Evolutionary conservation across 1,140 invertebrate genomes (phyloP), one percentile per base, ranked within the genome.

Genomic region (Drosophila parvula): DNA sequence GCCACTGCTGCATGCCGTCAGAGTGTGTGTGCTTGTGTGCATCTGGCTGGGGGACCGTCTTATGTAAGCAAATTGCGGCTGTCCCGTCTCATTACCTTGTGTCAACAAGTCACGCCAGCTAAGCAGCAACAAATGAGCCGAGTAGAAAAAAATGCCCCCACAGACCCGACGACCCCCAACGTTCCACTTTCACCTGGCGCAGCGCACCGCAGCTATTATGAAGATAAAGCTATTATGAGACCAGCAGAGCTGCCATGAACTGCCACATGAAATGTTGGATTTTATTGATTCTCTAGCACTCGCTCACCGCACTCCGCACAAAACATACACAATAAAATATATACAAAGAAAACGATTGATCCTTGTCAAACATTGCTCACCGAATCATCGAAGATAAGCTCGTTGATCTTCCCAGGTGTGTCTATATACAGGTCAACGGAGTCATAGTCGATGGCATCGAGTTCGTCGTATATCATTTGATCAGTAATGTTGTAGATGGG

Each of bases 11-110:
- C 64, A 61, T 50, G 45, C 50, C 9, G n/a, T 44, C n/a, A n/a
- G 18, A 10, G 22, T 51, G 48, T 27, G 10, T 65, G 12, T 47
- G 11, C 11, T 44, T 57, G 32, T 60, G 30, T 68, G 47, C 41
- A 53, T 22, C 50, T 45, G 55, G 40, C 34, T 55, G 14, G 67
- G n/a, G 47, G 11, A 53, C 55, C 74, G 57, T 80, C 81, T 88
- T 88, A 81, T 88, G 85, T 78, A 88, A 88, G 84, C 77, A 88
- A 82, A 80, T 88, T 83, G 84, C 64, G 58, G 84, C 65, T 74
- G 79, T 57, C 69, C 81, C 78, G 83, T 67, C 84, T 90, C 84
- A 89, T 89, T 89, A 89, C 85, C 80, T 84, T 89, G 81, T 90
- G 84, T 89, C 84, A 89, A 89, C 84, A 89, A 90, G 85, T 78